Conservation (phyloP, 2,888 invertebrate species). For the Dryocosmus kuriphilus region DNA sequence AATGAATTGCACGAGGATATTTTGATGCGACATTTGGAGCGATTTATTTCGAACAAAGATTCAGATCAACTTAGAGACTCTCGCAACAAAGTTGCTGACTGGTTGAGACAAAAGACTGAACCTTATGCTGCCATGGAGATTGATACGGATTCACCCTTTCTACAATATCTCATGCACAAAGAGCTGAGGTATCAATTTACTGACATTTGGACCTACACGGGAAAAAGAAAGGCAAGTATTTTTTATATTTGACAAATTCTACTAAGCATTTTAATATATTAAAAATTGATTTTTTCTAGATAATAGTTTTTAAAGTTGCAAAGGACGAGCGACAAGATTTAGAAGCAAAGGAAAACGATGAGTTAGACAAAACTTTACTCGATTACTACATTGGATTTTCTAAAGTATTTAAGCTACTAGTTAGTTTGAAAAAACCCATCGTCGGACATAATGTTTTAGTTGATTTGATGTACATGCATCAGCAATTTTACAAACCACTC, state of each 20-base stretch:
- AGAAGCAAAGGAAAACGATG: slow-evolving; percentile 66
- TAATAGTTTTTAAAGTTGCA: slow-evolving; percentile 74
- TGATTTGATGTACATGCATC: slow-evolving; percentile 85
- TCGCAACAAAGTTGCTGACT: slow-evolving; percentile 69
- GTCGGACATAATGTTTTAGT: slow-evolving; percentile 87
- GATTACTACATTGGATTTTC: slow-evolving; percentile 83
- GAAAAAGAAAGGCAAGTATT: slow-evolving; percentile 58
- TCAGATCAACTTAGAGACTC: slow-evolving; percentile 73
- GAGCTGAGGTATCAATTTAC: slow-evolving; percentile 81
- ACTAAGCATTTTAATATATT: neutral
- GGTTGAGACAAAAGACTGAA: slow-evolving; percentile 68
- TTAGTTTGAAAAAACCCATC: slow-evolving; percentile 83
- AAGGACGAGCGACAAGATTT: slow-evolving; percentile 67
- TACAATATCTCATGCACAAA: slow-evolving; percentile 81
- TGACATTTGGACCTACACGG: slow-evolving; percentile 73
- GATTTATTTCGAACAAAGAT: slow-evolving; percentile 59
- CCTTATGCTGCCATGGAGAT: slow-evolving; percentile 69
- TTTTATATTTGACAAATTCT: slow-evolving; percentile 11
- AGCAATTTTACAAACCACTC: slow-evolving; percentile 85
- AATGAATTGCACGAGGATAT: slow-evolving; percentile 74
- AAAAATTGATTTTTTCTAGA: slow-evolving; percentile 57
- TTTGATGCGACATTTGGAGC: slow-evolving; percentile 59
- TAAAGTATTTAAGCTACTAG: slow-evolving; percentile 82
- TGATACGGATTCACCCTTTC: slow-evolving; percentile 77
- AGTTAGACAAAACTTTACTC: slow-evolving; percentile 79